These are phyloP conservation scores for Lingula anatina DNA, from an alignment of 2,888 invertebrate species.

Conservation along the genomic window DNA sequence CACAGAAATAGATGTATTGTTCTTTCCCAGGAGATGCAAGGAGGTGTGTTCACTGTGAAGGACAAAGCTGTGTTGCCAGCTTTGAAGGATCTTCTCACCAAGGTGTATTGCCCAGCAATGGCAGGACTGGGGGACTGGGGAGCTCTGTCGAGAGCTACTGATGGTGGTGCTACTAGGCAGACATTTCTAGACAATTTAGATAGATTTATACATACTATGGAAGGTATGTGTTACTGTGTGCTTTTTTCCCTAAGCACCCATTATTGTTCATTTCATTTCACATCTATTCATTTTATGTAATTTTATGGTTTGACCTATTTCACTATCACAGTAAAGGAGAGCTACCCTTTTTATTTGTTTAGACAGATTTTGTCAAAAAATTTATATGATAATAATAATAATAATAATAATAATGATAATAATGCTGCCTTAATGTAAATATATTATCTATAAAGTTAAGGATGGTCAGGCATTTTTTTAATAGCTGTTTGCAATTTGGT, in stretches of 20 bases:
- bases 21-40: slow-evolving; percentile 24
- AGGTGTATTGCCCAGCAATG: slow-evolving; percentile 22
- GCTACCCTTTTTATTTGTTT: too few species aligned
- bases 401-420: background rate
- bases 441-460: too few species aligned
- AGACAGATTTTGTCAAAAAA: background rate
- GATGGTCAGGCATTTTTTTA: too few species aligned
- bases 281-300: too few species aligned
- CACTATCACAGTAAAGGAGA: too few species aligned
- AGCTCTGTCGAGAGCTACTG: slow-evolving; percentile 22
- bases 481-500: background rate
- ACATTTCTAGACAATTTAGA: slow-evolving; percentile 29
- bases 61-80: slow-evolving; percentile 21
- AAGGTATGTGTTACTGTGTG: slow-evolving; percentile 29
- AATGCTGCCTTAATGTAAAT: too few species aligned
- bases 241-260: background rate
- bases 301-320: too few species aligned
- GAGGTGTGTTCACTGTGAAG: slow-evolving; percentile 21
- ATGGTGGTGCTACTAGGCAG: slow-evolving; percentile 28
- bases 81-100: slow-evolving; percentile 19
- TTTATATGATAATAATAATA: background rate
- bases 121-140: slow-evolving; percentile 23
- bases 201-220: slow-evolving; percentile 27
- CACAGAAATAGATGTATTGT: too few species aligned
- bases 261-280: background rate